A percentile compares a stretch with the other conserved stretches of the same genome.
phyloP scores from a whole-genome alignment of 30 jellyfish, hydroid and myxozoan genomes.

The Hydra vulgaris region DNA sequence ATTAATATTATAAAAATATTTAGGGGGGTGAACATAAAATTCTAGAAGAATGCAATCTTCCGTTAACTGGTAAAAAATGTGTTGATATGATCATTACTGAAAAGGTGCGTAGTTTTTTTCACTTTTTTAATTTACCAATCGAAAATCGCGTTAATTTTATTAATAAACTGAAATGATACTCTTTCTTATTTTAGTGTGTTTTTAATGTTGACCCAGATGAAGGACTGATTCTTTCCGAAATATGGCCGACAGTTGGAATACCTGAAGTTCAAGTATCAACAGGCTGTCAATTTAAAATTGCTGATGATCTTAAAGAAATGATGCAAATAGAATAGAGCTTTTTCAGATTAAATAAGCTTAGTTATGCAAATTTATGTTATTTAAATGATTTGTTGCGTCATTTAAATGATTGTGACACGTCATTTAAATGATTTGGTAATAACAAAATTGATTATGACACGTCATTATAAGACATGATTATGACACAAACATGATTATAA shows the following conservation, averaged over 20 bases:
- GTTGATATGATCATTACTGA: conserved; percentile 82
- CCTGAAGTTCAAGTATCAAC: conserved; percentile 73
- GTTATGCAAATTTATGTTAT: no score
- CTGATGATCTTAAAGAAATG: conserved; percentile 64
- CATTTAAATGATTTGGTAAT: no score
- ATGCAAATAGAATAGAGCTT: conserved; percentile 10
- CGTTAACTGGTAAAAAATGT: conserved; percentile 84
- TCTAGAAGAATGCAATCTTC: conserved; percentile 67
- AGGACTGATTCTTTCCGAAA: conserved; percentile 61
- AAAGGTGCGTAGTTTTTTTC: conserved; percentile 36
- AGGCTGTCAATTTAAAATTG: conserved; percentile 72
- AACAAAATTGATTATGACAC: no score
- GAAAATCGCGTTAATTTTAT: no score
- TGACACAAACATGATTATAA: no score
- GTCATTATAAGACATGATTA: no score
- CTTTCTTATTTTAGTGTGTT: conserved; percentile 46
- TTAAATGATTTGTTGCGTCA: no score
- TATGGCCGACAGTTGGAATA: conserved; percentile 78
- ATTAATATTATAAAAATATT: no score
- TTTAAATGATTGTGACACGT: no score
- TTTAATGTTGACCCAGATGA: conserved; percentile 71
- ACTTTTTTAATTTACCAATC: neutral
- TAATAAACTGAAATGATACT: no score
- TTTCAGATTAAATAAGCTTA: no score
- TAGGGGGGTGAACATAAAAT: conserved; percentile 64